Conservation (phyloP, 2,113 vertebrate genomes). For the Xenopus tropicalis region DNA sequence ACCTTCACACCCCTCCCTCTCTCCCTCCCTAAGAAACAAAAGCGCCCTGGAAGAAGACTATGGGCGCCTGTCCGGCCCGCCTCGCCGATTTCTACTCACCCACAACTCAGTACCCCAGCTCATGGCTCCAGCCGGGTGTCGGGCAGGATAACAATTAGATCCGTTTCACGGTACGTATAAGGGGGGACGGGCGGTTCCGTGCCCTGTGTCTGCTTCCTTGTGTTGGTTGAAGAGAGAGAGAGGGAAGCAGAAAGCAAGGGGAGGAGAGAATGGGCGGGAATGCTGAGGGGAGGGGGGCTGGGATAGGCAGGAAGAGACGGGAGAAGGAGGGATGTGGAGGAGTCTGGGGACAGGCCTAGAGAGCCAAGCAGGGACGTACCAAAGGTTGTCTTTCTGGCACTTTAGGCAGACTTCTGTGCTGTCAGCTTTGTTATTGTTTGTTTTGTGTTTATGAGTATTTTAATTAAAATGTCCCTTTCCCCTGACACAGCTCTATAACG, state of each 20-base stretch:
- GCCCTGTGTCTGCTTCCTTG: conserved; percentile 39
- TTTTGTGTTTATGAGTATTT: no score
- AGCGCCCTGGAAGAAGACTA: background rate
- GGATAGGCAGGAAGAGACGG: conserved; percentile 1
- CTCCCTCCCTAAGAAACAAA: conserved; percentile 3
- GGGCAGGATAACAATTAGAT: background rate
- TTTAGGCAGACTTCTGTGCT: no score
- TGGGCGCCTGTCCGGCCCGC: background rate
- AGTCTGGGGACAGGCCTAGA: no score
- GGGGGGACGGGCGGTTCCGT: conserved; percentile 25
- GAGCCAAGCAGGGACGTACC: no score
- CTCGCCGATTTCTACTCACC: conserved; percentile 56
- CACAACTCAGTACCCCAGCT: conserved; percentile 75
- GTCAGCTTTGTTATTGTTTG: no score
- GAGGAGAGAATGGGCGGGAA: background rate
- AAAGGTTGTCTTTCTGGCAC: no score
- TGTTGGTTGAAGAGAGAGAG: conserved; percentile 16
- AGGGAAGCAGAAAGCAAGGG: background rate
- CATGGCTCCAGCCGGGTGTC: conserved; percentile 55
- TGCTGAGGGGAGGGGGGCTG: background rate
- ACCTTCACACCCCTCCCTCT: conserved; percentile 13
- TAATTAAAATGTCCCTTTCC: no score
- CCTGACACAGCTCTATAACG: no score
- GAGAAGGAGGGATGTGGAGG: background rate
- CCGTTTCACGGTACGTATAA: background rate